Base-by-base conservation (phyloP, 2,797 vertebrate species). In the Acanthiza pusilla region DNA sequence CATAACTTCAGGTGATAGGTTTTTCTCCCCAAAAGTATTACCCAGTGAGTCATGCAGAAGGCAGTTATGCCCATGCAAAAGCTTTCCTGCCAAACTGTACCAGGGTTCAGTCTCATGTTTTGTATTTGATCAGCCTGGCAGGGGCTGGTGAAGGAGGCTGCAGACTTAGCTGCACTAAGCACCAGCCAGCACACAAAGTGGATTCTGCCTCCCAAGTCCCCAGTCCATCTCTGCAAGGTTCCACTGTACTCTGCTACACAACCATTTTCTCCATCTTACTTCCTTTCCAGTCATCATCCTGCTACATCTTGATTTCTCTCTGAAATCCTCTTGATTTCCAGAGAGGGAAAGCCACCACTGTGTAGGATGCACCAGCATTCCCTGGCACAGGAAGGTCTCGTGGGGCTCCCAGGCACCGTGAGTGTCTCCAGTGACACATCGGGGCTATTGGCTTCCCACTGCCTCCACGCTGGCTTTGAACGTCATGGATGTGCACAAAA, bases 311-410 rank as follows among this genome's bases (percentile, higher is more conserved):
- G n/a, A 5, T 75, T 79, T 92, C 43, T 25, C 25, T 70, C 75
- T 58, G 42, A 55, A 63, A 20, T n/a, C 11, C 36, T 21, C 48
- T 58, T 36, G 62, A 14, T 29, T 85, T 88, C 79, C 62, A 54
- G 18, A 25, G n/a, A 30, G 43, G 32, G 11, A 62, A 79, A 67
- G 6, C 47, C 36, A 72, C 13, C 1, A 1, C 4, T 3, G 47
- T 55, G 20, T 26, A 61, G 79, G 43, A 81, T 20, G 9, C 34
- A 63, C 30, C 40, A 55, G 32, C 23, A 30, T 68, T 60, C 45
- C 40, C 63, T 3, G 3, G 63, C 32, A 30, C 1, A 1, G 10
- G 20, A 61, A 63, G 5, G 32, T 16, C 7, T 67, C 7, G 0
- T 51, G 43, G 54, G 65, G n/a, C 16, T 91, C 22, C 54, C 1